Conservation (phyloP, 2,113 vertebrate genomes). For the Amazona vittata region DNA sequence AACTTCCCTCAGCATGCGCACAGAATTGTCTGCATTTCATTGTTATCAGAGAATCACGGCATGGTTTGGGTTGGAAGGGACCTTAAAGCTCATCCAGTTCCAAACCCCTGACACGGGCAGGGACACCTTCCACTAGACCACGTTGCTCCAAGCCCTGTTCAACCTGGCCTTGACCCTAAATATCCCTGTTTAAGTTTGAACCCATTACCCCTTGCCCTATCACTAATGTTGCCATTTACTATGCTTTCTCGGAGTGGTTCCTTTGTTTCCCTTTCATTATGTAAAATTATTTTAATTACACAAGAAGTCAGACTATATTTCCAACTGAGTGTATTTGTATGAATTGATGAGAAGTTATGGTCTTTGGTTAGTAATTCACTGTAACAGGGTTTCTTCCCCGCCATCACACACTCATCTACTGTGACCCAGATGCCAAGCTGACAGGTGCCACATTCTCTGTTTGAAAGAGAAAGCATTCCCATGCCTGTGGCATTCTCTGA, state of each 20-base stretch:
- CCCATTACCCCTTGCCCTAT: not conserved
- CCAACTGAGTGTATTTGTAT: not conserved
- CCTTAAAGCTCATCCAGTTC: not conserved
- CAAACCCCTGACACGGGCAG: not conserved
- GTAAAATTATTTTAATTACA: not conserved
- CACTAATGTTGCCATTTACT: not conserved
- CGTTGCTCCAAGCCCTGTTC: not conserved
- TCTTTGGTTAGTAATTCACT: not conserved
- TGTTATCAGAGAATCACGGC: not conserved
- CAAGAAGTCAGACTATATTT: not conserved
- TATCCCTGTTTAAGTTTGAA: not conserved
- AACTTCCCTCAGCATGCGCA: not conserved
- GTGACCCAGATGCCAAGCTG: not conserved
- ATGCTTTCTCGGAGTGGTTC: not conserved
- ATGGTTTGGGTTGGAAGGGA: not conserved
- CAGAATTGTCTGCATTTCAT: not conserved
- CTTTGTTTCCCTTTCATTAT: not conserved
- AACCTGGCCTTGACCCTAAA: not conserved
- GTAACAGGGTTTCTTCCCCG: not conserved
- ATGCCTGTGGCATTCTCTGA: not conserved
- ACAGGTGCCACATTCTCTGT: not conserved
- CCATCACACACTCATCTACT: not conserved
- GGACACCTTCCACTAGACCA: not conserved
- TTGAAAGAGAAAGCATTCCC: fast-evolving
- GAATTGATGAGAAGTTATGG: not conserved